Evolutionary conservation across 2,888 invertebrate species (phyloP).

Genomic region (Sesia bembeciformis): DNA sequence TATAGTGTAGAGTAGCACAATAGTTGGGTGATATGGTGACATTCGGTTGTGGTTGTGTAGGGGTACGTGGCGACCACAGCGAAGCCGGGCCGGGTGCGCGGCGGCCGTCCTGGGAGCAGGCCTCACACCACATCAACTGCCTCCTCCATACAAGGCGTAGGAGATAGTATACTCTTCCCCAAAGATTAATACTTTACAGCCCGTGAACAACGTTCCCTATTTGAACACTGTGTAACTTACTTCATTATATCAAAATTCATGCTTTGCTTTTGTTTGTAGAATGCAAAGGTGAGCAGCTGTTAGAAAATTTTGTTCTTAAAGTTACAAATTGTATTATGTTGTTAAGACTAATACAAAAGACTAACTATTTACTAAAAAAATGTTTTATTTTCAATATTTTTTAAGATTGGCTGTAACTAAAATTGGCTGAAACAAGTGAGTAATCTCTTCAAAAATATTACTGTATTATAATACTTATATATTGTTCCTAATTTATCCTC

Average conservation of each 20-base stretch:
- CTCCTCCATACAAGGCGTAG: constrained; percentile 4
- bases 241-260: not conserved
- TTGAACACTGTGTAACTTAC: not conserved
- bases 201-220: constrained; percentile 25
- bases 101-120: constrained; percentile 6
- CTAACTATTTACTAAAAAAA: no score
- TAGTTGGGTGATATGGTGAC: not conserved
- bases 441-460: constrained; percentile 1
- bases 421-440: not conserved
- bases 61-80: constrained; percentile 26
- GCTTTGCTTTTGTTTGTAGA: not conserved
- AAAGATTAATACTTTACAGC: constrained; percentile 22
- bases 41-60: constrained; percentile 12
- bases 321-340: no score
- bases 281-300: no score
- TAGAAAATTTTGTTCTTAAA: no score
- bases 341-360: no score
- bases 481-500: no score
- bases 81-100: constrained; percentile 3
- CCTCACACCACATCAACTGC: constrained; percentile 15
- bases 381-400: not conserved
- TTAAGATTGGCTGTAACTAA: not conserved
- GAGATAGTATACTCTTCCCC: not conserved
- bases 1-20: constrained; percentile 1
- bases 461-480: not conserved